Conservation (phyloP, 2,888 invertebrate species). For the Scaeva pyrastri region DNA sequence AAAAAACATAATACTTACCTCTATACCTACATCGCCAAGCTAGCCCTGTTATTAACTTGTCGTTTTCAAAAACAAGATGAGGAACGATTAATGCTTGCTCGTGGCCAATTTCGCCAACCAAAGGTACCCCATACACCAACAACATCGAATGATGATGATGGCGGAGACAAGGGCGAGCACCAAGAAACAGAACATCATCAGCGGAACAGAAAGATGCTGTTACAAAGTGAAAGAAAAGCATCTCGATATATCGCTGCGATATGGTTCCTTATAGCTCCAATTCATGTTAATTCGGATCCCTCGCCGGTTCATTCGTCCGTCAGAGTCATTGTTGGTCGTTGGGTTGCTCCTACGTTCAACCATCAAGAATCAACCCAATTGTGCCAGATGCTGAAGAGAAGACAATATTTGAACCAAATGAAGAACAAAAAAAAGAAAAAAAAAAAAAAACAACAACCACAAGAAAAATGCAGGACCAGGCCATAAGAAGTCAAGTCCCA, state of each 20-base stretch:
- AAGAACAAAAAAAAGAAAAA: not conserved
- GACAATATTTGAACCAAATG: constrained; percentile 1
- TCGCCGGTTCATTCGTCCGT: constrained; percentile 2
- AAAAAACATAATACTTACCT: constrained; percentile 11
- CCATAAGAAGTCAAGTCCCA: constrained; percentile 47
- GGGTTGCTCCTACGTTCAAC: not conserved
- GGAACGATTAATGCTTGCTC: constrained; percentile 81
- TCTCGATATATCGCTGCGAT: constrained; percentile 62
- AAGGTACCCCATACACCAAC: constrained; percentile 1
- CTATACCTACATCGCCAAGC: constrained; percentile 54
- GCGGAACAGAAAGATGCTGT: constrained; percentile 32
- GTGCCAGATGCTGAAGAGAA: constrained; percentile 44
- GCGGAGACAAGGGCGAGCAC: not conserved
- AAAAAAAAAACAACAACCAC: too few relatives aligned
- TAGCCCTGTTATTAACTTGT: constrained; percentile 81
- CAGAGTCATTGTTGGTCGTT: not conserved
- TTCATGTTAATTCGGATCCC: constrained; percentile 68
- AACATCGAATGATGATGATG: constrained; percentile 14
- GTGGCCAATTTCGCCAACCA: constrained; percentile 79
- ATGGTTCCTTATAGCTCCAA: constrained; percentile 59
- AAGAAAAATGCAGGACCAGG: constrained; percentile 18
- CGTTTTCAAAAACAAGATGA: constrained; percentile 81
- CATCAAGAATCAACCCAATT: constrained; percentile 32
- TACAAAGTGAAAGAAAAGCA: constrained; percentile 36
- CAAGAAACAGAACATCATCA: not conserved